Percentiles rank a stretch among this genome's conserved stretches.
phyloP scores from a whole-genome alignment of 2,888 invertebrate genomes.

The Hirtodrosophila alboralis region DNA sequence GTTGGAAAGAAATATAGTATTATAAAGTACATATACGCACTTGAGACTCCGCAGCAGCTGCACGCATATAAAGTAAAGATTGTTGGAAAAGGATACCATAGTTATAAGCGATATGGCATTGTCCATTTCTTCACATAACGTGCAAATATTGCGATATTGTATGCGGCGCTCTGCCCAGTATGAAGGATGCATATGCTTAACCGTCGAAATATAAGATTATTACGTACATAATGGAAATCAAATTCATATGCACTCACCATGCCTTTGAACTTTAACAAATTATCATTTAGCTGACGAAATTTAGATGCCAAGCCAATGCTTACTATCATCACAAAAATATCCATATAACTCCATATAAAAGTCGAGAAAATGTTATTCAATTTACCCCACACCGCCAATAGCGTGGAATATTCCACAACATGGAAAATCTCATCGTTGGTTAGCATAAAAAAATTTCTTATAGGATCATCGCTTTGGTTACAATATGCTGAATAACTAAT shows the following conservation, averaged over 20 bases:
- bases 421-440: constrained; percentile 76
- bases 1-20: background rate
- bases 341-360: constrained; percentile 90
- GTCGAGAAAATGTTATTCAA: constrained; percentile 87
- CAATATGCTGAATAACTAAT: constrained; percentile 78
- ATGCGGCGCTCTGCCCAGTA: constrained; percentile 85
- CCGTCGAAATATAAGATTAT: background rate
- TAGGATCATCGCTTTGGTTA: constrained; percentile 76
- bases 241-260: constrained; percentile 83
- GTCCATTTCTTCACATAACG: constrained; percentile 85
- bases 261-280: constrained; percentile 84
- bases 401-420: constrained; percentile 66
- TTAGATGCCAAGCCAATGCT: constrained; percentile 88
- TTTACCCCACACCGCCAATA: constrained; percentile 76
- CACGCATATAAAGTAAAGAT: constrained; percentile 86
- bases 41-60: constrained; percentile 86
- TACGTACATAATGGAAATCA: background rate
- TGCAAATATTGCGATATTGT: constrained; percentile 85
- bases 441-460: constrained; percentile 75
- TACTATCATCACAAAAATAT: constrained; percentile 89
- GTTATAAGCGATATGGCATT: constrained; percentile 85
- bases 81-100: constrained; percentile 86
- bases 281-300: constrained; percentile 87
- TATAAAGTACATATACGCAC: constrained; percentile 58
- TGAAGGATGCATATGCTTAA: constrained; percentile 77